These are phyloP conservation scores for Schizaphis graminum DNA, from an alignment of 2,888 invertebrate species.

Conservation along the genomic window DNA sequence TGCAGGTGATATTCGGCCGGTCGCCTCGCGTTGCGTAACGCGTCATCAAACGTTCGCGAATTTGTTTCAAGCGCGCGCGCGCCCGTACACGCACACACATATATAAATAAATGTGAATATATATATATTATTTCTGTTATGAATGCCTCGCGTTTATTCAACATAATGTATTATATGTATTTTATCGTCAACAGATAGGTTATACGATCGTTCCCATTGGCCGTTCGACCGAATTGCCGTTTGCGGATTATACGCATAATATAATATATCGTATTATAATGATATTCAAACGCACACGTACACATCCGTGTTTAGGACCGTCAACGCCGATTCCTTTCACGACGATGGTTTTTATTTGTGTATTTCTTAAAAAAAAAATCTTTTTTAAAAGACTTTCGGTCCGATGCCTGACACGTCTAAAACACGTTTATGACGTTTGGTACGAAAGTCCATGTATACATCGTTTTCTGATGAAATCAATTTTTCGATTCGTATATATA, in stretches of 20 bases:
- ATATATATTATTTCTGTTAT: slow-evolving; percentile 31
- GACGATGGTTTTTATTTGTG: slow-evolving; percentile 19
- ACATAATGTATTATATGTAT: slow-evolving; percentile 19
- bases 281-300: slow-evolving; percentile 19
- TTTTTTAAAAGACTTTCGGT: not conserved
- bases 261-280: slow-evolving; percentile 27
- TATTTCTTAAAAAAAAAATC: not conserved
- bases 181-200: slow-evolving; percentile 21
- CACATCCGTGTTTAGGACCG: slow-evolving; percentile 13
- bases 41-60: slow-evolving; percentile 28
- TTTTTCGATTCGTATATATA: not conserved
- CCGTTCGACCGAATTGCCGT: slow-evolving; percentile 32
- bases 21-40: slow-evolving; percentile 44
- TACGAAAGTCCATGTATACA: not conserved
- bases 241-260: slow-evolving; percentile 23
- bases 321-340: slow-evolving; percentile 15
- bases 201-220: slow-evolving; percentile 31
- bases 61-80: slow-evolving; percentile 14
- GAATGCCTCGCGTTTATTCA: slow-evolving; percentile 14
- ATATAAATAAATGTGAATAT: slow-evolving; percentile 20
- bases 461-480: not conserved
- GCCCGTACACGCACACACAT: not conserved
- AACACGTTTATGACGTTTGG: not conserved
- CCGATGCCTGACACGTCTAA: not conserved
- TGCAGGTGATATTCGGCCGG: slow-evolving; percentile 50